Percentiles rank a stretch among this genome's conserved stretches.
Conservation (phyloP, 2,888 invertebrate species). For the Anagyrus pseudococci region DNA sequence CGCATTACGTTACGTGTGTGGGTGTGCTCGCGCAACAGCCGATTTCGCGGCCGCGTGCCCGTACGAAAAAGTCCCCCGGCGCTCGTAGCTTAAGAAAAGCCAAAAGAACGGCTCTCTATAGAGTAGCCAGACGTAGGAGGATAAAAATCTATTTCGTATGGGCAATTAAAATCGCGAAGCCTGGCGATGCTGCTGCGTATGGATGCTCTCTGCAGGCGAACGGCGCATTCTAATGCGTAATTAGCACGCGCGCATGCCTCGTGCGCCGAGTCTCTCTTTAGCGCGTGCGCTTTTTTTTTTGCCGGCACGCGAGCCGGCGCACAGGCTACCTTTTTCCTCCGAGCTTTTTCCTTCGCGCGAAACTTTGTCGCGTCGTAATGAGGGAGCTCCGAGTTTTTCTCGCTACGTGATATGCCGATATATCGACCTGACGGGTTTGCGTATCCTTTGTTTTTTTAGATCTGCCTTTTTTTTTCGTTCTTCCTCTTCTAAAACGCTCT, state of each 20-base stretch:
- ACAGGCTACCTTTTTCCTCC: neutral
- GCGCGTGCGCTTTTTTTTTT: neutral
- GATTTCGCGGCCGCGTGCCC: no score
- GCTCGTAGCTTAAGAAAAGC: no score
- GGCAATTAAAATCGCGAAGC: conserved; percentile 20
- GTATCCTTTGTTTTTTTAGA: neutral
- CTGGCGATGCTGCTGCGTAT: no score
- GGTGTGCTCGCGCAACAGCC: no score
- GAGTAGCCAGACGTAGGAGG: no score
- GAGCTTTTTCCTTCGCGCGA: conserved; percentile 5
- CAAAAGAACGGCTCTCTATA: no score
- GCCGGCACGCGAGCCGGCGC: no score
- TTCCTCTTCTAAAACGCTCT: neutral
- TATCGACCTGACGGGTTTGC: no score
- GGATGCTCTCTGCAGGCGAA: no score
- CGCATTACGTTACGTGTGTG: no score
- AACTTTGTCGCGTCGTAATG: conserved; percentile 25
- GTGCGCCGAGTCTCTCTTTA: conserved; percentile 17
- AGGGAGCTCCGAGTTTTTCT: neutral
- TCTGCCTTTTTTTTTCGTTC: neutral
- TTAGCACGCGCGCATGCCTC: conserved; percentile 24
- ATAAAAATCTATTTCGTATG: conserved; percentile 16
- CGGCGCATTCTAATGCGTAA: conserved; percentile 15
- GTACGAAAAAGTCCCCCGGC: no score
- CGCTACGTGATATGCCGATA: no score